Evolutionary conservation across 2,888 invertebrate genomes (phyloP).

Genomic region (Sthenelais limicola): DNA sequence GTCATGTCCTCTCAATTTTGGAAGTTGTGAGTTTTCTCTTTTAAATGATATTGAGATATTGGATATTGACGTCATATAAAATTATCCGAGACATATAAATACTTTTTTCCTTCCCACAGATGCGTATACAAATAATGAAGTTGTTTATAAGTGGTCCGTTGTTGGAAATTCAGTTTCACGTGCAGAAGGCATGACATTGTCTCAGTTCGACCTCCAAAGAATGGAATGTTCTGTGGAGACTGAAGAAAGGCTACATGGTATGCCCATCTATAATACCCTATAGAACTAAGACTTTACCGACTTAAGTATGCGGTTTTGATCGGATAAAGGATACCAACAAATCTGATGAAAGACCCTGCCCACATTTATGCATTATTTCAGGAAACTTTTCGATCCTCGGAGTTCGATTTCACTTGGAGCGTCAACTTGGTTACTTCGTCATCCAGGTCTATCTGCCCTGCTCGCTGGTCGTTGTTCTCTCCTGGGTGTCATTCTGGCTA

Average conservation of each 20-base stretch:
- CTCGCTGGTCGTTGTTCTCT: conserved; percentile 92
- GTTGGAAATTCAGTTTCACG: conserved; percentile 43
- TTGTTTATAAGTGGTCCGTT: conserved; percentile 48
- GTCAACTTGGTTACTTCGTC: conserved; percentile 94
- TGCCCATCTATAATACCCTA: too few species aligned
- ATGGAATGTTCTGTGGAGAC: too few species aligned
- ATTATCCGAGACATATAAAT: conserved; percentile 50
- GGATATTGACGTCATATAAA: too few species aligned
- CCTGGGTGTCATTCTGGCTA: conserved; percentile 98
- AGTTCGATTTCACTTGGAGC: conserved; percentile 92
- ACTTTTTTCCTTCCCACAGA: conserved; percentile 36
- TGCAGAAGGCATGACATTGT: conserved; percentile 45
- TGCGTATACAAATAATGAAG: conserved; percentile 46
- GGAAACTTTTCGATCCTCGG: conserved; percentile 92
- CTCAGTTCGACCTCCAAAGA: conserved; percentile 48
- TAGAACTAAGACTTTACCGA: too few species aligned
- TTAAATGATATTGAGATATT: too few species aligned
- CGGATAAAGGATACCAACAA: too few species aligned
- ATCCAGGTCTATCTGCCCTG: conserved; percentile 97
- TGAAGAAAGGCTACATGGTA: too few species aligned
- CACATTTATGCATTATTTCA: conserved; percentile 49
- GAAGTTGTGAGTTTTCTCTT: conserved; percentile 79
- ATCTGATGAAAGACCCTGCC: background rate
- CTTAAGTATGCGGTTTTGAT: too few species aligned
- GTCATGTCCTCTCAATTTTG: conserved; percentile 82